These are phyloP conservation scores for Rana temporaria DNA, from an alignment of 2,113 vertebrate species.

Conservation along the genomic window DNA sequence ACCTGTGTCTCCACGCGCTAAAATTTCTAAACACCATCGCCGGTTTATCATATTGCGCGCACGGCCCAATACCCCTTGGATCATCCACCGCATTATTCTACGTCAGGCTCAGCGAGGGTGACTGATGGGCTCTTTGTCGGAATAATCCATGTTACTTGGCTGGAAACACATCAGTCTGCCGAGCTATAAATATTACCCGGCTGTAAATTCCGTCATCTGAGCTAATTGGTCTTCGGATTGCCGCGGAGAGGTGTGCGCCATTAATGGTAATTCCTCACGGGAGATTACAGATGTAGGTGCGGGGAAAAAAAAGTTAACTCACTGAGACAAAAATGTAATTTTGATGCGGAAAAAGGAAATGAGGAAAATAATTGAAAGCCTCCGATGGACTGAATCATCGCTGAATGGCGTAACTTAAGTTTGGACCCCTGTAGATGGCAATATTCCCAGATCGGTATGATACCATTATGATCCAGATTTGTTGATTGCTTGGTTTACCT, in stretches of 20 bases:
- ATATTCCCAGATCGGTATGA: conserved; percentile 8
- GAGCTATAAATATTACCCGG: conserved; percentile 21
- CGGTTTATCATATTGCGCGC: neutral
- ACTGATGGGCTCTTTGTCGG: conserved; percentile 18
- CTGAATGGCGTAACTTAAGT: neutral
- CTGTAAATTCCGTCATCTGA: conserved; percentile 30
- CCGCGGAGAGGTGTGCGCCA: neutral
- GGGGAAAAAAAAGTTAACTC: conserved; percentile 37
- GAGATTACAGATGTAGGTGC: conserved; percentile 8
- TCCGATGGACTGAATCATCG: neutral
- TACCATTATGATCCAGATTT: no score
- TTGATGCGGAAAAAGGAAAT: conserved; percentile 26
- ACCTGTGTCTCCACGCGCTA: neutral
- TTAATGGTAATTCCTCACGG: conserved; percentile 6
- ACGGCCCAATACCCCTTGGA: conserved; percentile 28
- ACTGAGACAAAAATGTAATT: conserved; percentile 31
- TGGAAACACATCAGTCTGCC: conserved; percentile 38
- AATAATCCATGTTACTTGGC: conserved; percentile 36
- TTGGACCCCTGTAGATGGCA: neutral
- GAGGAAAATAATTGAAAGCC: conserved; percentile 31
- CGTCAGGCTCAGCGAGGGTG: neutral
- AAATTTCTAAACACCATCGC: neutral
- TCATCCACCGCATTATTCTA: neutral
- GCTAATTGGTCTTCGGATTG: conserved; percentile 40
- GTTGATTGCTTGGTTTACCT: no score